A percentile compares a stretch with the other conserved stretches of the same genome.
Evolutionary conservation across 2,113 vertebrate genomes (phyloP).

Genomic region (Indicator indicator): DNA sequence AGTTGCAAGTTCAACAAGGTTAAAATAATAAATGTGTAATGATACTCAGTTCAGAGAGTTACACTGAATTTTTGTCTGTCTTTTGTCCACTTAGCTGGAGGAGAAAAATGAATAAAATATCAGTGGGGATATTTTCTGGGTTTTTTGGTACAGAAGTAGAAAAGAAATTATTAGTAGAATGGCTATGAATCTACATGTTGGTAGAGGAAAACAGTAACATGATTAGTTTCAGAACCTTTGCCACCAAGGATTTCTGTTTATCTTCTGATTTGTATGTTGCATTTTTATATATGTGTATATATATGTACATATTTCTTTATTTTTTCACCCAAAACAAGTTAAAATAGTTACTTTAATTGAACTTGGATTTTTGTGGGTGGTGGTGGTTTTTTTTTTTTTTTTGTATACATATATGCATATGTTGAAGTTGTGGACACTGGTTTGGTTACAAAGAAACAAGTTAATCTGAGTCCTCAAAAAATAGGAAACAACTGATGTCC

Average conservation of each 20-base stretch:
- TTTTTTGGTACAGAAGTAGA: background rate
- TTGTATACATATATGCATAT: background rate
- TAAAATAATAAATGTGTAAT: background rate
- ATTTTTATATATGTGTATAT: background rate
- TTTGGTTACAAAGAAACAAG: background rate
- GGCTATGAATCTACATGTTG: background rate
- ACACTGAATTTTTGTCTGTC: background rate
- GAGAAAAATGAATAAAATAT: background rate
- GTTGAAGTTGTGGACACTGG: background rate
- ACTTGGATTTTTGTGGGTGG: background rate
- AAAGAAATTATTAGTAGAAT: background rate
- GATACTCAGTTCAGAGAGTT: background rate
- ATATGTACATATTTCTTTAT: background rate
- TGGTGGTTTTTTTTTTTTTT: background rate
- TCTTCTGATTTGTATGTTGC: background rate
- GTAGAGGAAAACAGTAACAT: background rate
- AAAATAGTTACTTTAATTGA: background rate
- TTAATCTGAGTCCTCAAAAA: background rate
- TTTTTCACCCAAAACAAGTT: background rate
- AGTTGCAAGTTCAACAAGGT: background rate
- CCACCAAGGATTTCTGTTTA: background rate
- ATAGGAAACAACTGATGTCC: background rate
- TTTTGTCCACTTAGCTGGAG: background rate
- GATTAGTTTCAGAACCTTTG: background rate
- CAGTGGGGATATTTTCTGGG: rapidly evolving